A percentile compares a stretch with the other conserved stretches of the same genome.
phyloP scores from a whole-genome alignment of 2,888 invertebrate genomes.

The Cephus spinipes region DNA sequence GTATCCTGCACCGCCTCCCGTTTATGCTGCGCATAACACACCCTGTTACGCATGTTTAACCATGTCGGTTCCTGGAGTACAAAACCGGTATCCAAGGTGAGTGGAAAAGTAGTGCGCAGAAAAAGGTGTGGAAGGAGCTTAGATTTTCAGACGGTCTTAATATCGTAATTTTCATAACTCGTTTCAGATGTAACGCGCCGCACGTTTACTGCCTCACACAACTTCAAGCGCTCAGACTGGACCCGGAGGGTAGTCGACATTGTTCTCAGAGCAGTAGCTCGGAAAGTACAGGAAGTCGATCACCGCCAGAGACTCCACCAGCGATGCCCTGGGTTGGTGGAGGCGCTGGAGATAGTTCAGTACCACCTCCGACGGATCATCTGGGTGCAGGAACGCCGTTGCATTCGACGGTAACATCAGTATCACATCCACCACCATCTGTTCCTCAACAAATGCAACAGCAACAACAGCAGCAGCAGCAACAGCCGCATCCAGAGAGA shows the following conservation, averaged over 20 bases:
- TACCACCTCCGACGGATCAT: conserved; percentile 44
- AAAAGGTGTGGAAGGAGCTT: background rate
- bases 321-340: conserved; percentile 65
- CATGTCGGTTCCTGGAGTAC: conserved; percentile 57
- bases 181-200: conserved; percentile 55
- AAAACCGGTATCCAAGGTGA: conserved; percentile 61
- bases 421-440: conserved; percentile 64
- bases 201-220: conserved; percentile 66
- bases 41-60: conserved; percentile 62
- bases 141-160: background rate
- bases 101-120: background rate
- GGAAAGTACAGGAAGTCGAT: conserved; percentile 69
- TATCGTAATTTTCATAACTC: background rate
- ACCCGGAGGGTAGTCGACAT: conserved; percentile 68
- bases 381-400: conserved; percentile 43
- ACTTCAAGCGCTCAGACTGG: conserved; percentile 68
- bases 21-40: conserved; percentile 57
- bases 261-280: conserved; percentile 69
- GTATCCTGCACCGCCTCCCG: conserved; percentile 59
- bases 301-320: conserved; percentile 73
- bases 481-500: conserved; percentile 38
- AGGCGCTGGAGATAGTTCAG: conserved; percentile 31
- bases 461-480: conserved; percentile 33
- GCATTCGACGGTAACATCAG: conserved; percentile 65
- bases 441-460: conserved; percentile 42